Evolutionary conservation across 2,113 vertebrate genomes (phyloP).

Genomic region (Gila orcuttii): DNA sequence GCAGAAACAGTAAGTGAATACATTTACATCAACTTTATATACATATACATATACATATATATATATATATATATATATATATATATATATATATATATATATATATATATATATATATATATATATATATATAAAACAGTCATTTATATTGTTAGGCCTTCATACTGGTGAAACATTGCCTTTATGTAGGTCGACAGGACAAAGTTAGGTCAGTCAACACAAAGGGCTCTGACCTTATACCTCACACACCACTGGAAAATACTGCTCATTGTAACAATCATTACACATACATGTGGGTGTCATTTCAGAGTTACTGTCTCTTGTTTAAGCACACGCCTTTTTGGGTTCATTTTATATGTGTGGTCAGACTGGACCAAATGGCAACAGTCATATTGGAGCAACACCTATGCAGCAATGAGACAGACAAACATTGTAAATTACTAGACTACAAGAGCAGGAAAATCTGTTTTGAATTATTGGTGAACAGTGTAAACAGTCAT

Average conservation of each 20-base stretch:
- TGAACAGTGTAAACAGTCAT: conserved; percentile 38
- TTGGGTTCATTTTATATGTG: conserved; percentile 22
- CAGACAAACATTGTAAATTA: conserved; percentile 3
- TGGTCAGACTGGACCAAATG: conserved; percentile 35
- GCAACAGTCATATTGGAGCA: conserved; percentile 7
- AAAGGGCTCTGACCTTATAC: neutral
- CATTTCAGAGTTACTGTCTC: neutral
- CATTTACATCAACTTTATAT: neutral
- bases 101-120: no score
- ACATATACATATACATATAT: no score
- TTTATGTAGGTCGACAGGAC: neutral
- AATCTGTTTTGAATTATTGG: conserved; percentile 27
- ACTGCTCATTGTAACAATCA: neutral
- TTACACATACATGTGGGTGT: conserved; percentile 8
- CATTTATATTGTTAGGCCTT: neutral
- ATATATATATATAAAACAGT: neutral
- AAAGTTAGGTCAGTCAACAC: neutral
- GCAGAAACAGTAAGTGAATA: neutral
- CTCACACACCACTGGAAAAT: conserved; percentile 26
- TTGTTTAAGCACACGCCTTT: conserved; percentile 29
- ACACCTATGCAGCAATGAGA: conserved; percentile 13
- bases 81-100: no score
- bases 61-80: no score
- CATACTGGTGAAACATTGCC: neutral
- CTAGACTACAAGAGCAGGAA: neutral